Conservation (phyloP, 2,113 vertebrate genomes). For the Illadopsis cleaveri region DNA sequence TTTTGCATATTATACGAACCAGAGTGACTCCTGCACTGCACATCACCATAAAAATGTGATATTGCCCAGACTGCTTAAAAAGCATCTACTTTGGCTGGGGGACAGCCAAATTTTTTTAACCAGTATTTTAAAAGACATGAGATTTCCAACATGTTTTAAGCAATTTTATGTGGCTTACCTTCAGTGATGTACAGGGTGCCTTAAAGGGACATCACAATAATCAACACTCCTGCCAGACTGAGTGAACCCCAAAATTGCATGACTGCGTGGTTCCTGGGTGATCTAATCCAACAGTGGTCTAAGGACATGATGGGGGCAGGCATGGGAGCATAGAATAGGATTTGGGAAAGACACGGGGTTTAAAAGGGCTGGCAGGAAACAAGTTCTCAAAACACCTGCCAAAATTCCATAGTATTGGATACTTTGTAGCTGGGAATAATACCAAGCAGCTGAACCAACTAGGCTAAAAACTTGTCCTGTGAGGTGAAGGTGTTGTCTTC, state of each 20-base stretch:
- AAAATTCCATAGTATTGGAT: neutral
- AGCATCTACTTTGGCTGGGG: neutral
- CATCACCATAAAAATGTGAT: neutral
- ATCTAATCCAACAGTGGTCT: neutral
- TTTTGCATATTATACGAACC: neutral
- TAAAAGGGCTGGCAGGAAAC: neutral
- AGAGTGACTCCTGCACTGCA: neutral
- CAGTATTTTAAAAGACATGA: neutral
- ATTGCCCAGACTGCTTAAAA: neutral
- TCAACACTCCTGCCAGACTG: neutral
- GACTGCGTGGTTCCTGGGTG: accelerated
- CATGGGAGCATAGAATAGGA: neutral
- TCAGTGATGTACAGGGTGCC: neutral
- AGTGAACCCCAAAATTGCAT: neutral
- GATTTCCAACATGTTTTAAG: neutral
- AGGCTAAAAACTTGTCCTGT: neutral
- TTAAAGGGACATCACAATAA: neutral
- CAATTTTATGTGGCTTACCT: neutral
- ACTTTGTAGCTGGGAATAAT: neutral
- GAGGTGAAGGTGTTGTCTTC: neutral
- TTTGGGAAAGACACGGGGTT: neutral
- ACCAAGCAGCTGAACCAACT: neutral
- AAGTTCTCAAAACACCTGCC: neutral
- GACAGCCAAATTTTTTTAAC: neutral
- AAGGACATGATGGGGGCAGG: neutral